A percentile compares a stretch with the other conserved stretches of the same genome.
phyloP scores from a whole-genome alignment of 1,140 invertebrate genomes.

The Delia radicum region DNA sequence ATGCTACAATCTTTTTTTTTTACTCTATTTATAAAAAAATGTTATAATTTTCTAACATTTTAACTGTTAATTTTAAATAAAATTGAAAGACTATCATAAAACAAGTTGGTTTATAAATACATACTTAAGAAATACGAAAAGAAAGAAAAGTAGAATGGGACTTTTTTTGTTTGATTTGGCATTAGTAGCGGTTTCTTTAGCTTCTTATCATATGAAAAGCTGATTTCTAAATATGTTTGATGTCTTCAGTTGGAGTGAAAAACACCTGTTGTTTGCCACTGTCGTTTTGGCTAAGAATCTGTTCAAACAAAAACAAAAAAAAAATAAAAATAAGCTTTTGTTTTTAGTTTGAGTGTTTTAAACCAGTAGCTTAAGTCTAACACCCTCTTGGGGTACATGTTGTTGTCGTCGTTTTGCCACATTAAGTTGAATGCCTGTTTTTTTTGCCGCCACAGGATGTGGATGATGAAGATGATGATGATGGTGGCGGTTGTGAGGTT shows the following conservation, averaged over 20 bases:
- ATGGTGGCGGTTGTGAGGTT: background rate
- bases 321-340: background rate
- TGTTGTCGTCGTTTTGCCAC: background rate
- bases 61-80: background rate
- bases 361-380: slow-evolving; percentile 14
- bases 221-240: background rate
- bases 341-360: background rate
- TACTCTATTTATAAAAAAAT: background rate
- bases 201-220: background rate
- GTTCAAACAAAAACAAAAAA: background rate
- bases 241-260: background rate
- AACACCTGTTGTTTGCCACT: background rate
- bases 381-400: slow-evolving; percentile 16
- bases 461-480: background rate
- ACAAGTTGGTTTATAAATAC: background rate
- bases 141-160: background rate
- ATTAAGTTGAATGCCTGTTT: background rate
- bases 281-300: background rate
- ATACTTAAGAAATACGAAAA: background rate
- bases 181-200: background rate
- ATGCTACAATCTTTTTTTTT: background rate
- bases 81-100: background rate
- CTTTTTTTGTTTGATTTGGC: background rate
- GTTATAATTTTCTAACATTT: background rate
- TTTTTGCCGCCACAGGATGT: slow-evolving; percentile 15